Percentiles rank a stretch among this genome's conserved stretches.
These are phyloP conservation scores for Siderastrea radians DNA, from an alignment of 92 coral and sea anemone genomes.

Conservation along the genomic window DNA sequence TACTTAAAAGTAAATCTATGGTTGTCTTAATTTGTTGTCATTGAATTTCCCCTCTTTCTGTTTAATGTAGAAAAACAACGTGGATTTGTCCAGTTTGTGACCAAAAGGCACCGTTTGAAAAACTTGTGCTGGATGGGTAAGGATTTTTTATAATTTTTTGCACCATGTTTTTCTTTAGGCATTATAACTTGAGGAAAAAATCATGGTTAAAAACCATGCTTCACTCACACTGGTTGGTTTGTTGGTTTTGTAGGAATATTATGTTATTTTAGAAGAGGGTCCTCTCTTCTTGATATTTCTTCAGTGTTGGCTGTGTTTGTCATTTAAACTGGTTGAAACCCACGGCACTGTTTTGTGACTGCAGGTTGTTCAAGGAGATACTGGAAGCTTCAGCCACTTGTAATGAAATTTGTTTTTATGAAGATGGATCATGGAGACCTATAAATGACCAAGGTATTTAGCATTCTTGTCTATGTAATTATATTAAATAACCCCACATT, in stretches of 20 bases:
- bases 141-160: constrained; percentile 16
- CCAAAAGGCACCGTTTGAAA: constrained; percentile 88
- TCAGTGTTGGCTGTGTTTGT: background rate
- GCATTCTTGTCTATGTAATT: background rate
- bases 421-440: constrained; percentile 96
- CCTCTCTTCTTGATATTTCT: background rate
- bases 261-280: background rate
- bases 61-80: constrained; percentile 86
- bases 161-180: background rate
- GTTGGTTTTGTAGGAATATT: too few species aligned
- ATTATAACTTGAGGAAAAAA: background rate
- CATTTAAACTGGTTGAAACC: background rate
- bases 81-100: constrained; percentile 99
- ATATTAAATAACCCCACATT: background rate
- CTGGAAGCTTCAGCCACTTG: constrained; percentile 79
- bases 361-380: constrained; percentile 92
- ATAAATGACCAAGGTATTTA: constrained; percentile 69
- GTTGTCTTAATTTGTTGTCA: background rate
- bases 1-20: background rate
- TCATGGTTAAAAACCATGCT: too few species aligned
- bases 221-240: too few species aligned
- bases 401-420: constrained; percentile 91
- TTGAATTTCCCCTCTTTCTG: background rate
- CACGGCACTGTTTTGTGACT: background rate
- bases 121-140: constrained; percentile 95